Conservation (phyloP, 2,113 vertebrate genomes). For the Myrmecobius fasciatus region DNA sequence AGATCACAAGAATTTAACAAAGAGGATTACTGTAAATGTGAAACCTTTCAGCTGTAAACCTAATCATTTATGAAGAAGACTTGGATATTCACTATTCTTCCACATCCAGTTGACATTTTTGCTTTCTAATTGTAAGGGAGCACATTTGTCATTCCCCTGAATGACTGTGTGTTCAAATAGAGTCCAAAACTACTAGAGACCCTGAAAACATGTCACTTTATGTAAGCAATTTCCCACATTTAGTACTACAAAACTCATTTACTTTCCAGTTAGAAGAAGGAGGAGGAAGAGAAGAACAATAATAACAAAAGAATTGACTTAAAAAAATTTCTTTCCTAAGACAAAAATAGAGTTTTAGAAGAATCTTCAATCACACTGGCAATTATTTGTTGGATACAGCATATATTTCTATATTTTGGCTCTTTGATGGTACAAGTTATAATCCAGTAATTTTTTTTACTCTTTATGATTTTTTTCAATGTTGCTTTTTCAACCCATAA, state of each 20-base stretch:
- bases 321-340: slow-evolving; percentile 39
- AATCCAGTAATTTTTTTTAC: background rate
- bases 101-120: slow-evolving; percentile 12
- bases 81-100: slow-evolving; percentile 60
- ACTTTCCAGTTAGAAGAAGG: background rate
- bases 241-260: slow-evolving; percentile 21
- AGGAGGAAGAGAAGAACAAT: background rate
- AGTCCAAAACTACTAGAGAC: slow-evolving; percentile 48
- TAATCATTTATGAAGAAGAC: slow-evolving; percentile 51
- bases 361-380: background rate
- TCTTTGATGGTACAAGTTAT: background rate
- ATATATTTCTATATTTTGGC: background rate
- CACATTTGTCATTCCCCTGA: slow-evolving; percentile 32
- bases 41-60: slow-evolving; percentile 65
- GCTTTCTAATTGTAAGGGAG: background rate
- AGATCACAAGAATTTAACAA: slow-evolving; percentile 60
- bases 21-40: slow-evolving; percentile 57
- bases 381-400: background rate
- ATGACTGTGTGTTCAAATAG: background rate
- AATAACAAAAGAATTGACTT: background rate
- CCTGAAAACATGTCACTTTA: slow-evolving; percentile 12
- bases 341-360: background rate
- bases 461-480: background rate
- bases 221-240: slow-evolving; percentile 34
- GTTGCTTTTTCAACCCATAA: background rate